Base-by-base conservation (phyloP, 1,140 invertebrate genomes). In the Vanessa tameamea region DNA sequence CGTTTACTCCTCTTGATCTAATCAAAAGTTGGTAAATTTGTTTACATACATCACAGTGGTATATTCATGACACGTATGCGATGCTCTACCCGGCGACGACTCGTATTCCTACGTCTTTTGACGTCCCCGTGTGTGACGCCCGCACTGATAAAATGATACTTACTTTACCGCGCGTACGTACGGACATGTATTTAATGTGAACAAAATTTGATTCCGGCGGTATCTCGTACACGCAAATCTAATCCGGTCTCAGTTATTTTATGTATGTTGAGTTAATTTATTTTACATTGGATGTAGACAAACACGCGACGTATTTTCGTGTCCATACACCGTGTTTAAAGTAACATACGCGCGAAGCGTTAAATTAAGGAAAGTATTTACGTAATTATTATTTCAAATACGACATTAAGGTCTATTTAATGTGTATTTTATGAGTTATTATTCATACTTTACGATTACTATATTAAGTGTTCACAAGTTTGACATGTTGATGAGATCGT, bases 21-120 rank as follows among this genome's bases (percentile, higher is more conserved):
- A 92, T 90, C 88, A 90, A 87, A 92, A 89, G 80, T 91, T 89
- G 79, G 82, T 81, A 87, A 92, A 89, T 92, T 88, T 90, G 87
- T 87, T 90, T 90, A 90, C 88, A 90, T 88, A 89, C 81, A 87
- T 87, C 82, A 86, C 73, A 75, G 68, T 55, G 72, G 72, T 51
- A 74, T 86, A 90, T 90, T 91, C 88, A 72, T 77, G 75, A 87
- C 88, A 92, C 88, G 87, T 92, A 90, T 84, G 78, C 83, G 81
- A 73, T 78, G 76, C 77, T 76, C 73, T 75, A 79, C 81, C 72
- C 81, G 77, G 80, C 82, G 75, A 83, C 81, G 81, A 78, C 83
- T 84, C 72, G 61, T 76, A 76, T 77, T 77, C 68, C 26, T 31
- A 43, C 37, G 78, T 77, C 79, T 85, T 88, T 90, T 90, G 88